Base-by-base conservation (phyloP, 2,797 vertebrate genomes). In the Tangara arthus region DNA sequence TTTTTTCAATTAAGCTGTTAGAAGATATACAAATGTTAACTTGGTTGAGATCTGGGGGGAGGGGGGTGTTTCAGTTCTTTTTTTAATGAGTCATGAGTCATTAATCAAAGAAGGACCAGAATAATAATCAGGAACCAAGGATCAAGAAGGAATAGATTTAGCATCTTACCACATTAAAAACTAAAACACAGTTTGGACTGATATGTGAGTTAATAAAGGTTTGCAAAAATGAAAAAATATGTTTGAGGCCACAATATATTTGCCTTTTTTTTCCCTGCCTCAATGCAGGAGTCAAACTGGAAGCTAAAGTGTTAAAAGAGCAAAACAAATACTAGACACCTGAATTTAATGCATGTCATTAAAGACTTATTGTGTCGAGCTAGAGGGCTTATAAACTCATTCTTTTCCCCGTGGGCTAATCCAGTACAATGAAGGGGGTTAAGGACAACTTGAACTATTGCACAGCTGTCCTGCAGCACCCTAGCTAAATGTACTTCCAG, bases 271-370 rank as follows among this genome's bases (percentile, higher is more conserved):
- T 57, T 30, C 27, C 18, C 20, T 26, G 5, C 11, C 60, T 93
- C 56, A 63, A 12, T 41, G 35, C 15, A 63, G 41, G 55, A 80
- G 39, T 56, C 42, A 61, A 63, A 53, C 68, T 82, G 80, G 73
- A 94, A 94, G 63, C 3, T 80, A 60, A 82, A 94, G 73, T 46
- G 64, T 92, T 91, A 89, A 92, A 81, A 76, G 42, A 78, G 72
- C 42, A 87, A 46, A 82, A 72, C 19, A 90, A 89, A 73, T 66
- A 70, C 47, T 68, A 94, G 81, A 66, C 39, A 85, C 6, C 20
- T 63, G 39, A 57, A 83, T 78, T 90, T 71, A 93, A 93, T 87
- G 64, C 18, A 60, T 53, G 23, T 27, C 34, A 46, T 68, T 89
- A 83, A 85, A 68, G 65, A 92, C 68, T 85, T 84, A 66, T 5